Conservation (phyloP, 2,797 vertebrate species). For the Sebastiscus albofasciatus region DNA sequence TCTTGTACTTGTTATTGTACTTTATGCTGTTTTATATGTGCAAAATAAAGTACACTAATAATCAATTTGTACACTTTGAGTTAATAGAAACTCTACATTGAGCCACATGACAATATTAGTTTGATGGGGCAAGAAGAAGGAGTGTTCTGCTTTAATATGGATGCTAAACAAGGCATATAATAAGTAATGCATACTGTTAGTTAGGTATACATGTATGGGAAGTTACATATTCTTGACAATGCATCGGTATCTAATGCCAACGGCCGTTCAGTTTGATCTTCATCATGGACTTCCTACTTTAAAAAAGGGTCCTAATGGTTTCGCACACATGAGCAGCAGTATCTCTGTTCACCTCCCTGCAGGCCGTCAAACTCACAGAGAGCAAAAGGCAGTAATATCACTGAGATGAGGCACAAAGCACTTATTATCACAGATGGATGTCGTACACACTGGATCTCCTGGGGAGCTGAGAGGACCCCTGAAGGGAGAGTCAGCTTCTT, state of each 20-base stretch:
- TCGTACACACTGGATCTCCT: conserved; percentile 30
- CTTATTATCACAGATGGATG: conserved; percentile 52
- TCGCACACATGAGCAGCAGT: not conserved
- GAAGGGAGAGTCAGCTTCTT: conserved; percentile 3
- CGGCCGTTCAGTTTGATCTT: not conserved
- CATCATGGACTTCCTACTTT: not conserved
- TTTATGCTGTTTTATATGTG: not conserved
- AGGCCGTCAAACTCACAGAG: conserved; percentile 1
- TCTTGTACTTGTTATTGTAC: not conserved
- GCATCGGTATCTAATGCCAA: no score
- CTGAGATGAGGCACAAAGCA: conserved; percentile 1
- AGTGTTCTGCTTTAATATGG: not conserved
- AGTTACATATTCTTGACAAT: not conserved
- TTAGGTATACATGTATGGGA: not conserved
- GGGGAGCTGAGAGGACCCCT: conserved; percentile 13
- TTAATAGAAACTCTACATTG: not conserved
- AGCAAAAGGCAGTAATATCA: not conserved
- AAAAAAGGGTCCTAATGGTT: not conserved
- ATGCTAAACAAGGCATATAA: not conserved
- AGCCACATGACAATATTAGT: not conserved
- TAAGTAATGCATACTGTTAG: not conserved
- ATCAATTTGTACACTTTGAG: not conserved
- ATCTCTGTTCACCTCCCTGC: conserved; percentile 10
- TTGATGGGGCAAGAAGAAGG: not conserved
- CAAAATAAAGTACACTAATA: not conserved